Conservation (phyloP, 2,797 vertebrate species). For the Pseudomugil gertrudae region DNA sequence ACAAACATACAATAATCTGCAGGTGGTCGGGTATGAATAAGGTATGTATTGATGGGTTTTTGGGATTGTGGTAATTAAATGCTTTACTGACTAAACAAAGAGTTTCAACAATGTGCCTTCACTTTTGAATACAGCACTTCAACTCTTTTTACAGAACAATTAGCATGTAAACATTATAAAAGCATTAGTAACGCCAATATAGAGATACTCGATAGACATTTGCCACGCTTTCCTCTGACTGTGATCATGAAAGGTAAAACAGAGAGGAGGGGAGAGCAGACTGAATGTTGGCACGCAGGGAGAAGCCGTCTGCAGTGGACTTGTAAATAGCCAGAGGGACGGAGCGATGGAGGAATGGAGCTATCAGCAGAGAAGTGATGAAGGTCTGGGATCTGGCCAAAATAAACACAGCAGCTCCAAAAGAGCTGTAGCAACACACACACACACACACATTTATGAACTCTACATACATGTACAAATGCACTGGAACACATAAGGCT, state of each 20-base stretch:
- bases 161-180: constrained; percentile 7
- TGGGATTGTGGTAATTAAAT: neutral
- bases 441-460: constrained; percentile 23
- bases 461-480: constrained; percentile 38
- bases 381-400: constrained; percentile 82
- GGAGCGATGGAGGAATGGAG: constrained; percentile 76
- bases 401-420: constrained; percentile 79
- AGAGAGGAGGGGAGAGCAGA: constrained; percentile 37
- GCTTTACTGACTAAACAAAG: neutral
- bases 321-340: constrained; percentile 82
- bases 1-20: neutral
- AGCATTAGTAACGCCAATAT: no score
- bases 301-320: constrained; percentile 69
- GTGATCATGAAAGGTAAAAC: no score
- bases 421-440: constrained; percentile 62
- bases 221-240: no score
- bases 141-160: constrained; percentile 3
- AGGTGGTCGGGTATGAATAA: neutral
- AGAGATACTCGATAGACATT: no score
- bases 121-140: neutral
- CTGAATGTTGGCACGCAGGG: constrained; percentile 79
- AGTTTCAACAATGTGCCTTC: neutral
- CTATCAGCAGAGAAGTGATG: constrained; percentile 84
- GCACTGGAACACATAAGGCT: constrained; percentile 52
- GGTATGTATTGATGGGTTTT: neutral